phyloP scores from a whole-genome alignment of 2,113 vertebrate species.

The Argyrosomus japonicus region DNA sequence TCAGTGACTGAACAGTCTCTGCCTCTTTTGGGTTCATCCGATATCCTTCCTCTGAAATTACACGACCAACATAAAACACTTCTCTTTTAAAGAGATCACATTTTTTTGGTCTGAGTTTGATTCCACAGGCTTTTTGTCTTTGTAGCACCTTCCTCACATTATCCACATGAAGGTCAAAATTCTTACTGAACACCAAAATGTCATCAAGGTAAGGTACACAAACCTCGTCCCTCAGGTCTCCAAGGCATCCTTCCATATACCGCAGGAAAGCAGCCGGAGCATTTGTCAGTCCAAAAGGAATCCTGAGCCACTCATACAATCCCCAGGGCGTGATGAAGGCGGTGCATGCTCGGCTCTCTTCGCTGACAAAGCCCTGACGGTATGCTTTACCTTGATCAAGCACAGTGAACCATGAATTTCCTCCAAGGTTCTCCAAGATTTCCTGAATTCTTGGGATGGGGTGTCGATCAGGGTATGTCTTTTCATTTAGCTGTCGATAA shows the following conservation, averaged over 20 bases:
- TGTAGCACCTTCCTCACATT: slow-evolving; percentile 31
- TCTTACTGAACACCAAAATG: slow-evolving; percentile 24
- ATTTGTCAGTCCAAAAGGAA: slow-evolving; percentile 30
- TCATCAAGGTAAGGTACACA: slow-evolving; percentile 46
- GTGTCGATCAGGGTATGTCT: neutral
- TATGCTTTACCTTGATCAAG: slow-evolving; percentile 4
- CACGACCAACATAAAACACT: neutral
- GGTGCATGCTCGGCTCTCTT: neutral
- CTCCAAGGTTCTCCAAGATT: neutral
- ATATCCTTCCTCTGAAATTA: neutral
- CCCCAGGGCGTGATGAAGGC: slow-evolving; percentile 18
- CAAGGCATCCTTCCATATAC: slow-evolving; percentile 45
- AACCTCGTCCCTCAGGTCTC: slow-evolving; percentile 27
- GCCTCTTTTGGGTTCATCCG: neutral
- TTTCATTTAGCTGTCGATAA: neutral
- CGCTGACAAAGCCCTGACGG: slow-evolving; percentile 7
- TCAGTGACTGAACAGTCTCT: neutral
- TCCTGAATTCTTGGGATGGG: neutral
- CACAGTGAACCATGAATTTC: no score
- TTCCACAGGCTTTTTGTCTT: neutral
- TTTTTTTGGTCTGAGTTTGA: neutral
- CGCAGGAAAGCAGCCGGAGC: slow-evolving; percentile 19
- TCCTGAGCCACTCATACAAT: slow-evolving; percentile 8
- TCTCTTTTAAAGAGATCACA: neutral
- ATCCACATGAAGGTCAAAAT: slow-evolving; percentile 38